Conservation (phyloP, 1,140 invertebrate genomes). For the Aphelenchoides besseyi region DNA sequence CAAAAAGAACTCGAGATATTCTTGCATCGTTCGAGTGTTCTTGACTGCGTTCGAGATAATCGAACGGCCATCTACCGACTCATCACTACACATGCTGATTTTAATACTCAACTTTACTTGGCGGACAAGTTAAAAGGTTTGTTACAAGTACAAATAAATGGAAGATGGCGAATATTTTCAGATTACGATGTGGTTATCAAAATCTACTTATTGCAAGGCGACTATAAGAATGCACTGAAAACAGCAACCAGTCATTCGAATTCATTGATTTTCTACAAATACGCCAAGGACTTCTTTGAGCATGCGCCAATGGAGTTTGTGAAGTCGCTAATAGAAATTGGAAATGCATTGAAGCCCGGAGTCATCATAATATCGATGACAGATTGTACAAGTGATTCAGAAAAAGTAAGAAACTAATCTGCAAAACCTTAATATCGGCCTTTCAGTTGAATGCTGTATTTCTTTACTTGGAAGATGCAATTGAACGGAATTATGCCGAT, state of each 20-base stretch:
- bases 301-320: conserved; percentile 29
- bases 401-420: too few relatives aligned
- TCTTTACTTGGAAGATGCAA: conserved; percentile 30
- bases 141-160: not conserved
- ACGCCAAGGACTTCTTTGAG: conserved; percentile 39
- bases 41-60: conserved; percentile 36
- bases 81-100: conserved; percentile 41
- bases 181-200: conserved; percentile 42
- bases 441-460: conserved; percentile 36
- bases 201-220: conserved; percentile 33
- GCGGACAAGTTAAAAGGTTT: conserved; percentile 29
- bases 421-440: not conserved
- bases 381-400: conserved; percentile 10
- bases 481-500: conserved; percentile 6
- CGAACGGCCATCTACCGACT: conserved; percentile 37
- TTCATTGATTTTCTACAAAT: conserved; percentile 40
- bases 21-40: conserved; percentile 32
- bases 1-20: conserved; percentile 38
- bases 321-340: conserved; percentile 24
- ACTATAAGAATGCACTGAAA: conserved; percentile 35
- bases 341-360: conserved; percentile 13
- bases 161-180: conserved; percentile 16
- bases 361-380: conserved; percentile 34
- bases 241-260: conserved; percentile 14
- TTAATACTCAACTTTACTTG: conserved; percentile 43